A percentile compares a stretch with the other conserved stretches of the same genome.
Conservation (phyloP, 2,888 invertebrate genomes). For the Ditula angustiorana region DNA sequence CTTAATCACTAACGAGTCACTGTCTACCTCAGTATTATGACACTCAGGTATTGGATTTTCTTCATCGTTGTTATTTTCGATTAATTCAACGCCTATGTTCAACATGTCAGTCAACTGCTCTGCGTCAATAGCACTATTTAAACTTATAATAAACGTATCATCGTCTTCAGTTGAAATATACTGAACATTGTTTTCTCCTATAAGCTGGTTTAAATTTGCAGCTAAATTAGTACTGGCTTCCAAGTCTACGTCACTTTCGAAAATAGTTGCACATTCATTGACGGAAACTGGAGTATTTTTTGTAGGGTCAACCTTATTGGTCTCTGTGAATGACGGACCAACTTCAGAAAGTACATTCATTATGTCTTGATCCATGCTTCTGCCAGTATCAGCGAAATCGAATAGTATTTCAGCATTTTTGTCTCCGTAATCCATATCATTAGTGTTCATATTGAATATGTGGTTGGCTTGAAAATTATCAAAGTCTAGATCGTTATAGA, state of each 20-base stretch:
- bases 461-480: constrained; percentile 72
- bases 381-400: constrained; percentile 64
- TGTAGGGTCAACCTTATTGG: constrained; percentile 48
- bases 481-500: constrained; percentile 77
- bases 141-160: constrained; percentile 79
- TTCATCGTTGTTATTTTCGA: constrained; percentile 47
- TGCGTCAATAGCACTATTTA: constrained; percentile 78
- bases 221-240: constrained; percentile 78
- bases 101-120: constrained; percentile 77
- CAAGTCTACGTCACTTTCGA: constrained; percentile 79
- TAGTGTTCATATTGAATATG: constrained; percentile 64
- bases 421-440: constrained; percentile 61
- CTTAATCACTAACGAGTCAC: constrained; percentile 53
- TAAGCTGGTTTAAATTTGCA: constrained; percentile 77
- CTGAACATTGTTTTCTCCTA: constrained; percentile 77
- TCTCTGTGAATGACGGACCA: constrained; percentile 6
- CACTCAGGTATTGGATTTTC: constrained; percentile 33
- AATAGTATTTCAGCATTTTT: constrained; percentile 62
- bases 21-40: constrained; percentile 40
- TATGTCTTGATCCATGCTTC: constrained; percentile 71
- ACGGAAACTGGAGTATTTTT: constrained; percentile 60
- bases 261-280: constrained; percentile 78
- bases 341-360: constrained; percentile 64
- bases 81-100: constrained; percentile 67
- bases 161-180: constrained; percentile 80